Conservation (phyloP, 2,797 vertebrate species). For the Mormyrops attenuatus region DNA sequence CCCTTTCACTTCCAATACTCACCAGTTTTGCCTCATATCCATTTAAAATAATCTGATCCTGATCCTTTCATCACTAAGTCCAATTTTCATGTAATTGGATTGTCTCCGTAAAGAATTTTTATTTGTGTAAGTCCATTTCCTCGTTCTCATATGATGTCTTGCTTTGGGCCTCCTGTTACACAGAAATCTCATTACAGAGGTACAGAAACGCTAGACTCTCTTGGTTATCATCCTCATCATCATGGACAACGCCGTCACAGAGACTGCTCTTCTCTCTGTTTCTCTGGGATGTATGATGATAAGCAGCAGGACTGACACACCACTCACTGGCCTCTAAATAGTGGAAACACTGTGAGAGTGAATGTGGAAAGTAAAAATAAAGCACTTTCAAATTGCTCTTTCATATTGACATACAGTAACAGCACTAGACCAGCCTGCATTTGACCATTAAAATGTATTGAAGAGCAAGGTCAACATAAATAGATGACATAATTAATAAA, state of each 20-base stretch:
- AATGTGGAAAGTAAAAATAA: background rate
- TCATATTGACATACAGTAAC: background rate
- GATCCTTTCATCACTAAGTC: background rate
- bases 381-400: background rate
- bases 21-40: background rate
- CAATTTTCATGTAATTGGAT: background rate
- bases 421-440: background rate
- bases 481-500: background rate
- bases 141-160: background rate
- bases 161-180: background rate
- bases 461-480: background rate
- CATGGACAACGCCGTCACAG: background rate
- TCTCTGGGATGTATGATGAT: background rate
- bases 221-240: background rate
- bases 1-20: background rate
- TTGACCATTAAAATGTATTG: background rate
- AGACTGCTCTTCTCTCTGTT: background rate
- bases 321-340: background rate
- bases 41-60: background rate
- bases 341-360: background rate
- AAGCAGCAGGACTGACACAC: background rate
- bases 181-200: background rate
- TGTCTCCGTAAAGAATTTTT: background rate
- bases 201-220: background rate
- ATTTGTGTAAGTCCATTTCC: constrained; percentile 15